Conservation (phyloP, 2,797 vertebrate species). For the Spinus olivaceus region DNA sequence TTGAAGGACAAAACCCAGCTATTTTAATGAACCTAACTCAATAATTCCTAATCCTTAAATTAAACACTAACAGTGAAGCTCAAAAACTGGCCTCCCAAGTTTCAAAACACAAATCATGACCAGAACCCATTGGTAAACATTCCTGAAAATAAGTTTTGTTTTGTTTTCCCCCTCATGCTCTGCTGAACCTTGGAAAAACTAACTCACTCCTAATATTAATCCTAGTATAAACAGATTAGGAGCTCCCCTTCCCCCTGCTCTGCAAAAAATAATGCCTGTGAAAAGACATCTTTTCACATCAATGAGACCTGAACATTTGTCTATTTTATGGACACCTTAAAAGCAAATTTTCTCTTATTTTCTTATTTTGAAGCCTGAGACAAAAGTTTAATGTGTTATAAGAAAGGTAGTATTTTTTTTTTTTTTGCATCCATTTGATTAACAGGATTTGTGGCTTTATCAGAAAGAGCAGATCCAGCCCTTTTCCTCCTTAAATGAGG, state of each 20-base stretch:
- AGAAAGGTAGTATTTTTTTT: neutral
- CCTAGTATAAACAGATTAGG: constrained; percentile 63
- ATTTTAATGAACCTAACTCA: constrained; percentile 73
- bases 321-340: neutral
- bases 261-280: constrained; percentile 31
- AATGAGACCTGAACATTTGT: neutral
- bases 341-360: neutral
- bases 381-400: neutral
- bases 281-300: neutral
- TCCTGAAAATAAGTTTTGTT: constrained; percentile 70
- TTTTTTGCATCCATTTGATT: neutral
- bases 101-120: constrained; percentile 75
- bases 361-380: neutral
- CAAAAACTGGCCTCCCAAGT: constrained; percentile 72
- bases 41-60: constrained; percentile 78
- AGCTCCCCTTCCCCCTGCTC: constrained; percentile 23
- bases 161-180: constrained; percentile 60
- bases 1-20: constrained; percentile 51
- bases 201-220: constrained; percentile 64
- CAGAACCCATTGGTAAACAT: constrained; percentile 73
- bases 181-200: constrained; percentile 59
- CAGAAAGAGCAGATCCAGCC: neutral
- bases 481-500: neutral
- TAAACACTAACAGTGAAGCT: constrained; percentile 74
- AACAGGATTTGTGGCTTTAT: neutral